Evolutionary conservation across 1,140 invertebrate genomes (phyloP), one percentile per base, ranked within the genome.

Genomic region (Heliconius eleuchia): DNA sequence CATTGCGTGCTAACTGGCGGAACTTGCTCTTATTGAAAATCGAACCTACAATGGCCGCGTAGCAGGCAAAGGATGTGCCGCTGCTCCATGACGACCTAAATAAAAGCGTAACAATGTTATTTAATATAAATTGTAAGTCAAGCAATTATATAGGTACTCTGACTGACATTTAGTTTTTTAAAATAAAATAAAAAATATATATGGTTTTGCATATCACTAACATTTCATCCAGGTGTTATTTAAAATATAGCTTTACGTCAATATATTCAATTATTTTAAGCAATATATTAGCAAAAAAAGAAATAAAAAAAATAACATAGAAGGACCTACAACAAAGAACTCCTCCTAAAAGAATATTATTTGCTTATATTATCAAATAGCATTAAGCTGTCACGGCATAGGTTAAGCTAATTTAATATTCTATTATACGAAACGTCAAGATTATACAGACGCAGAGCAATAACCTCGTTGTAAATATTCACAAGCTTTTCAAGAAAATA

Each of bases 371-470:
- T 57, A 57, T 57, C 55, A 19, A 57, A 23, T 70, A 42, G 60
- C 75, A 80, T 80, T 80, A 80, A 71, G 75, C 79, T 77, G 79
- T 80, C 79, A 71, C 34, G 79, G 55, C 75, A 70, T 74, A 77
- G 71, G 78, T 80, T 76, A 71, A 39, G 70, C 55, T 73, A 80
- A 80, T 80, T 80, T 80, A 80, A 80, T 83, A 82, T 82, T 78
- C 82, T 83, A 73, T 80, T 76, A 80, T 72, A 52, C 66, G 46
- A 73, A 80, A 80, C 75, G 78, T 71, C 78, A 76, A 50, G 71
- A 72, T 60, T 79, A 75, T 60, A 76, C 71, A 76, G 37, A 80
- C 50, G 55, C 66, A 60, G 50, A 60, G 46, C 76, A 76, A 80
- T 76, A 76, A 72, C 39, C 70, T 34, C 57, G 78, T 3, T 57